Conservation (phyloP, 2,888 invertebrate genomes). For the Proisotoma minuta region DNA sequence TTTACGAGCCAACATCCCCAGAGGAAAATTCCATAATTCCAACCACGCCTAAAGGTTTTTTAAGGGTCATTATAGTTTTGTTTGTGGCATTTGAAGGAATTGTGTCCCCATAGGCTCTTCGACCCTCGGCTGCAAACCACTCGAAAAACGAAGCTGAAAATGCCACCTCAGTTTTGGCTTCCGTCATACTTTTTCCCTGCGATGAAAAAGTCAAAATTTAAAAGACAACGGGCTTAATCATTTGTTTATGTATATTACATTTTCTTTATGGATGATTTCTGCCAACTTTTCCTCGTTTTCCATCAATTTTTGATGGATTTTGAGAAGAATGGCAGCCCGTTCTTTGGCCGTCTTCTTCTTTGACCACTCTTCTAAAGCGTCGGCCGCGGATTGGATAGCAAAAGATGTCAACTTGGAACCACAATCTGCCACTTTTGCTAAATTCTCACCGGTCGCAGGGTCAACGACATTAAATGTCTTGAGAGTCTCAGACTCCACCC, state of each 20-base stretch:
- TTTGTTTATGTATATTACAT: slow-evolving; percentile 59
- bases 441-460: slow-evolving; percentile 68
- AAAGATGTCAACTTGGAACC: slow-evolving; percentile 62
- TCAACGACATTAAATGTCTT: slow-evolving; percentile 69
- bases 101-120: slow-evolving; percentile 56
- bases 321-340: slow-evolving; percentile 9
- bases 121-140: slow-evolving; percentile 91
- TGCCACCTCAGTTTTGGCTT: slow-evolving; percentile 77
- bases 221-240: slow-evolving; percentile 73
- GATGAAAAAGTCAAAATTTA: no score
- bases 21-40: slow-evolving; percentile 91
- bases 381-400: slow-evolving; percentile 70
- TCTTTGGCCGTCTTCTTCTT: slow-evolving; percentile 67
- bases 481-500: slow-evolving; percentile 65
- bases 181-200: slow-evolving; percentile 83
- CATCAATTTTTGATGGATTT: neutral
- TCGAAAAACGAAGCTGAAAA: slow-evolving; percentile 93
- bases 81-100: slow-evolving; percentile 12
- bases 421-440: slow-evolving; percentile 80
- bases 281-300: neutral
- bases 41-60: slow-evolving; percentile 87
- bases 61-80: slow-evolving; percentile 53
- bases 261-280: neutral
- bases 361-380: slow-evolving; percentile 75
- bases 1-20: slow-evolving; percentile 96